Base-by-base conservation (phyloP, 92 coral and sea anemone species). In the Epizoanthus fatuus region DNA sequence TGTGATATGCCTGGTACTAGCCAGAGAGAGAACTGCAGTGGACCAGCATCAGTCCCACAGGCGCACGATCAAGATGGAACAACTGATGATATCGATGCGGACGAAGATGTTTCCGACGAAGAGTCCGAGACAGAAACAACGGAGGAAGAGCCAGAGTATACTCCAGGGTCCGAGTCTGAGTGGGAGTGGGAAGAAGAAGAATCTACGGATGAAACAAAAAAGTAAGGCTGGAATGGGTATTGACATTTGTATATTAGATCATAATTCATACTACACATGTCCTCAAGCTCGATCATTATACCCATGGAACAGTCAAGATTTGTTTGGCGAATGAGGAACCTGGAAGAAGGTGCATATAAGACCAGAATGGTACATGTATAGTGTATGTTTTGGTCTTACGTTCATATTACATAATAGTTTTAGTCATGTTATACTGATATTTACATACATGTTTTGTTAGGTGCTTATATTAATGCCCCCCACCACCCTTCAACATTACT, bases 101-200 rank as follows among this genome's bases (percentile, higher is more conserved):
- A 68, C 73, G 73, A 68, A 1, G 53, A 38, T 40, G 54, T 38
- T 40, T 39, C 73, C 2, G 73, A 68, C 10, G 54, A 14, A 38
- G 73, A 40, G 53, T 68, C 73, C 0, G 73, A 68, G 2, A 40
- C 73, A 14, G 53, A 68, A 68, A 68, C 73, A 68, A 68, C 53
- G 19, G 73, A 68, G 51, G 73, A 68, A 68, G 54, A 68, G 73
- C 73, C 73, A 39, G 73, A 40, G 7, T 68, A 68, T 42, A 39
- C 10, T 29, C 73, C 73, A 45, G 73, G 32, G 7, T 68, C 54
- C 10, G 73, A 68, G 47, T 68, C 51, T 10, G 73, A 68, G 51
- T 37, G 73, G 73, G 73, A 40, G 73, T 47, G 53, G 13, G 53
- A 49, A 49, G 53, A 49, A 49, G 73, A 68, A 68, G 73, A 68